A percentile compares a stretch with the other conserved stretches of the same genome.
Evolutionary conservation across 2,113 vertebrate species (phyloP).

Genomic region (Clarias batrachus): DNA sequence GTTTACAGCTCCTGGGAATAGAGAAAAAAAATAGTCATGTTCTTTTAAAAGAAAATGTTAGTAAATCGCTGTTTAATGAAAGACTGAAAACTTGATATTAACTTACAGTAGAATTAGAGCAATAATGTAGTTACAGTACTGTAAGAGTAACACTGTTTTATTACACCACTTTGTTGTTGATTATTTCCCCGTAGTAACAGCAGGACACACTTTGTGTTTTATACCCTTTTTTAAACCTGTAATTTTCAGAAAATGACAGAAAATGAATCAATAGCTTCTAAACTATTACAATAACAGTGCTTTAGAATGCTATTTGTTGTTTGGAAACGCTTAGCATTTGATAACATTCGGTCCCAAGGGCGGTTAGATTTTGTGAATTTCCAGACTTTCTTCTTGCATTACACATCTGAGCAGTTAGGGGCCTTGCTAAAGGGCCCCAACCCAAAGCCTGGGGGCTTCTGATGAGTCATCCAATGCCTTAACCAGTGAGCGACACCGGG

Average conservation of each 20-base stretch:
- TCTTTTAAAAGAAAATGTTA: not conserved
- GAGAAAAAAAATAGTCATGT: not conserved
- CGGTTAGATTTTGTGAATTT: not conserved
- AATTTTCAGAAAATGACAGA: too few relatives aligned
- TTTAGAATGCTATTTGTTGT: not conserved
- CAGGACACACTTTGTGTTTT: not conserved
- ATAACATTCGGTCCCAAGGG: not conserved
- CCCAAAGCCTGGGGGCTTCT: too few relatives aligned
- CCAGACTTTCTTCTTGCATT: not conserved
- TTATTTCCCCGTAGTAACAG: not conserved
- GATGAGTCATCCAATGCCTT: too few relatives aligned
- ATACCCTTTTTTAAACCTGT: not conserved
- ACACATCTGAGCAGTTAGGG: too few relatives aligned
- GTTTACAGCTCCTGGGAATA: not conserved
- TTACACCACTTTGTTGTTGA: not conserved
- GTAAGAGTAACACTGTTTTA: not conserved
- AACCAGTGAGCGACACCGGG: too few relatives aligned
- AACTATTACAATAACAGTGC: not conserved
- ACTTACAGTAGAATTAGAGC: not conserved
- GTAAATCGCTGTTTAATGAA: not conserved
- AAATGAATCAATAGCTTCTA: not conserved
- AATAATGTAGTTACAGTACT: not conserved
- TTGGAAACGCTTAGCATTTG: not conserved
- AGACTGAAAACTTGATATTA: not conserved
- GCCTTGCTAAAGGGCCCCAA: too few relatives aligned